Base-by-base conservation (phyloP, 2,797 vertebrate species). In the Coilia nasus region DNA sequence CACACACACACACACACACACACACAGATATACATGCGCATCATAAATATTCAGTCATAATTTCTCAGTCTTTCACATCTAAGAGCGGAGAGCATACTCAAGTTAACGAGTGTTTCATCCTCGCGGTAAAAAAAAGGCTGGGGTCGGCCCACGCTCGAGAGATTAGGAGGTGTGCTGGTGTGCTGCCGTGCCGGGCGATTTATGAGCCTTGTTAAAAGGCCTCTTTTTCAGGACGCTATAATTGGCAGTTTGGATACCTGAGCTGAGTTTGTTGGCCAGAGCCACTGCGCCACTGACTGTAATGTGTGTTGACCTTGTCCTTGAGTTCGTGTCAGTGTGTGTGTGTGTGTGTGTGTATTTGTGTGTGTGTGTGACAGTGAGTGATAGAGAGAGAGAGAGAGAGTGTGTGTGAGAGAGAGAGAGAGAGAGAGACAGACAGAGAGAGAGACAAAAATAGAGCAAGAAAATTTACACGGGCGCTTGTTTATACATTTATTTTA, bases 141-240 rank as follows among this genome's bases (percentile, higher is more conserved):
- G 31, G 6, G 35, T 54, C 35, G 2, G 71, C 19, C 71, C 71
- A 41, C 71, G 19, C 25, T 44, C 17, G 71, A 78, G 71, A 78
- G 71, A 78, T 78, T 44, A 78, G 71, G 71, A 78, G 71, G 71
- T 78, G 71, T 78, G 71, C 35, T 78, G n/a, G n/a, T n/a, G n/a
- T n/a, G n/a, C n/a, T n/a, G n/a, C n/a, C n/a, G 3, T 47, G 50
- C 50, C 14, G 41, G 21, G 67, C 82, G 44, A 85, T 86, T 89
- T 87, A 84, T 82, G 84, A 46, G 41, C 56, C 85, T 88, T 81
- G 82, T 88, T 89, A 86, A 84, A 85, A 75, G 75, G 85, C 71
- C 71, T 78, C 71, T 78, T 78, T 78, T 78, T 78, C 71, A 78
- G 71, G 67, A 19, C 7, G 71, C 71, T 78, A 78, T 78, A 78